Conservation (phyloP, 2,113 vertebrate genomes). For the Corythaixoides concolor region DNA sequence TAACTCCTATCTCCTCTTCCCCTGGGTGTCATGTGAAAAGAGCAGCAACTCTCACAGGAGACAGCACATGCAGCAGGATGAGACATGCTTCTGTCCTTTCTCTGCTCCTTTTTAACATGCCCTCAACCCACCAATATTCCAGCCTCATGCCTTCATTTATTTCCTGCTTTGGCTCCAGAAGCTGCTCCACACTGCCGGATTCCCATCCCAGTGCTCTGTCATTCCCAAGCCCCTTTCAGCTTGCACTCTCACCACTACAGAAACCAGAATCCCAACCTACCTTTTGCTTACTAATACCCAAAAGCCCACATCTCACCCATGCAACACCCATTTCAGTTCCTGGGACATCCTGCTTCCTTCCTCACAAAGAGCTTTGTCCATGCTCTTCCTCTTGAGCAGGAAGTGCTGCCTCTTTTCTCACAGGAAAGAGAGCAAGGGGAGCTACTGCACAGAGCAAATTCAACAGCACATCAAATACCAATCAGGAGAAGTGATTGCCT, state of each 20-base stretch:
- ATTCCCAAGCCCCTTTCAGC: fast-evolving
- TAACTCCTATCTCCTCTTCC: background rate
- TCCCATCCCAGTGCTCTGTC: background rate
- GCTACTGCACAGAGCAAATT: background rate
- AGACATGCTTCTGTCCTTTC: background rate
- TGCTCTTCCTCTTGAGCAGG: background rate
- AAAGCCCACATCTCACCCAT: background rate
- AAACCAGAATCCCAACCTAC: background rate
- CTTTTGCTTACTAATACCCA: background rate
- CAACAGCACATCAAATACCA: background rate
- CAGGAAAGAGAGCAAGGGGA: background rate
- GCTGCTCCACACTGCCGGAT: background rate
- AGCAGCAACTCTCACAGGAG: background rate
- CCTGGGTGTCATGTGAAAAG: background rate
- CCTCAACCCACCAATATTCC: background rate
- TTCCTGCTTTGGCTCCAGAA: background rate
- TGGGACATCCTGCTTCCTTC: background rate
- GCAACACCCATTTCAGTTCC: background rate
- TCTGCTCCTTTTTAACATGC: background rate
- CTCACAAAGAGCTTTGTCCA: background rate
- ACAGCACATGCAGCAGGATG: background rate
- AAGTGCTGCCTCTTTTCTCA: background rate
- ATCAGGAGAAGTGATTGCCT: background rate
- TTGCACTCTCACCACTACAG: background rate
- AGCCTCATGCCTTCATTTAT: background rate